phyloP scores from a whole-genome alignment of 2,797 vertebrate species.

The Fistularia commersonii region DNA sequence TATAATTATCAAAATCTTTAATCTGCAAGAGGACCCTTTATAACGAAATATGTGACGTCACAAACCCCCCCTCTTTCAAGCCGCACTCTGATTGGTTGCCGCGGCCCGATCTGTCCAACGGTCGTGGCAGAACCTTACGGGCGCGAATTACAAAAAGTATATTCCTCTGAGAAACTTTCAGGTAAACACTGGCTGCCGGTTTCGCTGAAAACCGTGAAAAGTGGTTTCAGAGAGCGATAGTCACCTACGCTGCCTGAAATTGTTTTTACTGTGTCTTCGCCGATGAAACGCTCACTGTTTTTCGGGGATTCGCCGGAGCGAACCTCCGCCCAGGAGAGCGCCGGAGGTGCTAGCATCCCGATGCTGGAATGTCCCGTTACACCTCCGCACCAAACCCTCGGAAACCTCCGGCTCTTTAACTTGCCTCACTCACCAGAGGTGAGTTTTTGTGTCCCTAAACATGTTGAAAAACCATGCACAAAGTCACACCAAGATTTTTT shows the following conservation, averaged over 20 bases:
- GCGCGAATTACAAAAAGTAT: constrained; percentile 69
- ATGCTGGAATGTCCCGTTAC: constrained; percentile 88
- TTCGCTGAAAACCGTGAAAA: neutral
- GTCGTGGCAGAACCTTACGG: constrained; percentile 87
- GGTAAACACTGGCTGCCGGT: neutral
- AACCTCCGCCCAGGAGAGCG: constrained; percentile 52
- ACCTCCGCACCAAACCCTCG: constrained; percentile 94
- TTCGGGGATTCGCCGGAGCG: constrained; percentile 67
- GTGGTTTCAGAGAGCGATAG: constrained; percentile 4
- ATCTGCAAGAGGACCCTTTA: no score
- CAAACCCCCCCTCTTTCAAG: neutral
- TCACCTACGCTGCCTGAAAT: neutral
- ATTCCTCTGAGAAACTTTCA: neutral
- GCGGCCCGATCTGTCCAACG: constrained; percentile 83
- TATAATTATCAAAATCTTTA: no score
- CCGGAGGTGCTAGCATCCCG: constrained; percentile 77
- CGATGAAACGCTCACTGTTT: constrained; percentile 69
- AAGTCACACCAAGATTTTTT: no score
- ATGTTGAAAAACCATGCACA: no score
- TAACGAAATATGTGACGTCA: no score
- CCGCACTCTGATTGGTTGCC: constrained; percentile 70
- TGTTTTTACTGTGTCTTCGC: constrained; percentile 75
- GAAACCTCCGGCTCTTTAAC: constrained; percentile 92
- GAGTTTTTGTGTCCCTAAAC: constrained; percentile 23
- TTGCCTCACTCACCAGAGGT: constrained; percentile 98